Base-by-base conservation (phyloP, 2,888 invertebrate genomes). In the Carabus problematicus region DNA sequence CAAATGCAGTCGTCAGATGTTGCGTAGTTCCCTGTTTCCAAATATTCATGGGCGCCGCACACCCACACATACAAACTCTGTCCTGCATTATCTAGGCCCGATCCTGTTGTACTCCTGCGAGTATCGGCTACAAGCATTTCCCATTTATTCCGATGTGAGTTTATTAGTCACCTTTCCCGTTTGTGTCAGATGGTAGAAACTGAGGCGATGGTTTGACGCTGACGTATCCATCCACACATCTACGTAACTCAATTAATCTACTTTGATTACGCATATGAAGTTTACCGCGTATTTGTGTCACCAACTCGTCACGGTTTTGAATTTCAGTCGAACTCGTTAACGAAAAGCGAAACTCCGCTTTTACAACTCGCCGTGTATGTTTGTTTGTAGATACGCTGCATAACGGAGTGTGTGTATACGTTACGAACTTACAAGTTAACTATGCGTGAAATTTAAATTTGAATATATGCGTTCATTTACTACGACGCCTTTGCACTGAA, bases 191-290 rank as follows among this genome's bases (percentile, higher is more conserved):
- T 29, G 29, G 29, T 6, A 29, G 29, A 29, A 29, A 29, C 29
- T 3, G 29, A 29, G 29, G 29, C 29, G 29, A 29, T 29, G 29
- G 29, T 29, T n/a, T 29, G 29, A 29, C 29, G 29, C 3, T 29
- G 29, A 29, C 29, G 47, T 29, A 29, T 47, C 39, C 40, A 29
- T 47, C 39, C 40, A 43, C 49, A 66, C 49, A 11, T 29, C 29
- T 29, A 29, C 42, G 40, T 67, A 67, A 67, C 60, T 67, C 43
- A 29, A 67, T 67, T 67, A 67, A 67, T 52, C 54, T 52, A 64
- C 64, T 64, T 43, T 67, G 67, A 67, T 67, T 60, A 67, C 67
- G 49, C 42, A 52, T 67, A 59, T 67, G 67, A 60, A 60, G 60
- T 58, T 66, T 56, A 49, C n/a, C 40, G 59, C 14, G 40, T 59